Conservation (phyloP, 2,797 vertebrate species). For the Phylloscopus collybita region DNA sequence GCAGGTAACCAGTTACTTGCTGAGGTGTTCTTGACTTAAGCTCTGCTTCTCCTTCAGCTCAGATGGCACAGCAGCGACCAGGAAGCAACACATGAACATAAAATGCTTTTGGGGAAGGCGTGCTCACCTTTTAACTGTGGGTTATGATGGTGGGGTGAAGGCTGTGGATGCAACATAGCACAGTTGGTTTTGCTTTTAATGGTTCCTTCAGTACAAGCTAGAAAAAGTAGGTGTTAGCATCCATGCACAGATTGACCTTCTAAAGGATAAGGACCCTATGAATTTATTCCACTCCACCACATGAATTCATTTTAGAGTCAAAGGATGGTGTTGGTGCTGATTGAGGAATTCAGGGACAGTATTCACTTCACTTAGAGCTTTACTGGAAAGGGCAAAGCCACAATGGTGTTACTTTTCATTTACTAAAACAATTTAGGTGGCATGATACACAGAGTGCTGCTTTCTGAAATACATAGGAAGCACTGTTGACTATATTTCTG, state of each 20-base stretch:
- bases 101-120: not conserved
- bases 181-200: not conserved
- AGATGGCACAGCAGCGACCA: not conserved
- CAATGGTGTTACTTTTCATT: not conserved
- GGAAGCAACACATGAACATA: fast-evolving
- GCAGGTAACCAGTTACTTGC: not conserved
- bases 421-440: not conserved
- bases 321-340: not conserved
- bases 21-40: not conserved
- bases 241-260: not conserved
- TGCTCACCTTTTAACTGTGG: not conserved
- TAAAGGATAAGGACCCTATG: not conserved
- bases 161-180: not conserved
- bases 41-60: not conserved
- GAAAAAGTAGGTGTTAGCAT: not conserved
- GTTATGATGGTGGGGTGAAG: not conserved
- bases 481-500: not conserved
- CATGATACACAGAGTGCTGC: not conserved
- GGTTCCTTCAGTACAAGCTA: not conserved
- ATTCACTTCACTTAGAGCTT: not conserved
- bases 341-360: not conserved
- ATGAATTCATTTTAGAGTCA: not conserved
- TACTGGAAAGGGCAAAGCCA: not conserved
- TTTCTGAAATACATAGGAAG: not conserved
- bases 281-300: not conserved